These are phyloP conservation scores for Apistogramma diplotaenia DNA, from an alignment of 2,113 vertebrate species.

Conservation along the genomic window DNA sequence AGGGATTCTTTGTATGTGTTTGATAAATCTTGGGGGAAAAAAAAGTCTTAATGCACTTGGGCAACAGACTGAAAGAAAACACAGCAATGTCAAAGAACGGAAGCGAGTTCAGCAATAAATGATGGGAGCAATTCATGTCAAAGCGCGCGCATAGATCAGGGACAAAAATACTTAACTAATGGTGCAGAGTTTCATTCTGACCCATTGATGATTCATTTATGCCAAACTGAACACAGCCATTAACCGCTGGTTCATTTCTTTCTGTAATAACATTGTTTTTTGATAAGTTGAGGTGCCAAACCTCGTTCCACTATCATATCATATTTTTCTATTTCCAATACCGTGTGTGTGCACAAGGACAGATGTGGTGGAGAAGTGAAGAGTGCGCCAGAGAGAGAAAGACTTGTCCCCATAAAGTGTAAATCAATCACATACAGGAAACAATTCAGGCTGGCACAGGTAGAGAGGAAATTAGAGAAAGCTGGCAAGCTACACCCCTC, in stretches of 20 bases:
- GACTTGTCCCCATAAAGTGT: constrained; percentile 34
- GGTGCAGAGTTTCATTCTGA: constrained; percentile 39
- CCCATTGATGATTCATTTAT: constrained; percentile 41
- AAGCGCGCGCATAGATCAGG: constrained; percentile 29
- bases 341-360: neutral
- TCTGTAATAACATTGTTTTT: constrained; percentile 2
- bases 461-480: constrained; percentile 69
- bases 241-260: constrained; percentile 33
- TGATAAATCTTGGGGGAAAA: neutral
- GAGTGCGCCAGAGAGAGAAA: neutral
- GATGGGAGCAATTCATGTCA: constrained; percentile 48
- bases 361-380: neutral
- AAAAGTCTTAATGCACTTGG: neutral
- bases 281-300: constrained; percentile 27
- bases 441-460: constrained; percentile 54
- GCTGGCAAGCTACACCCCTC: neutral
- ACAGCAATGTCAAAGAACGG: neutral
- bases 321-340: constrained; percentile 26
- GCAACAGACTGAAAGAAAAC: constrained; percentile 3
- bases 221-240: constrained; percentile 26
- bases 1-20: neutral
- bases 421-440: constrained; percentile 70
- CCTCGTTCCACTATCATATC: constrained; percentile 24
- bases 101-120: constrained; percentile 20
- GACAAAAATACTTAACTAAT: constrained; percentile 44